Conservation (phyloP, 2,113 vertebrate species). For the Cinclus mexicanus region DNA sequence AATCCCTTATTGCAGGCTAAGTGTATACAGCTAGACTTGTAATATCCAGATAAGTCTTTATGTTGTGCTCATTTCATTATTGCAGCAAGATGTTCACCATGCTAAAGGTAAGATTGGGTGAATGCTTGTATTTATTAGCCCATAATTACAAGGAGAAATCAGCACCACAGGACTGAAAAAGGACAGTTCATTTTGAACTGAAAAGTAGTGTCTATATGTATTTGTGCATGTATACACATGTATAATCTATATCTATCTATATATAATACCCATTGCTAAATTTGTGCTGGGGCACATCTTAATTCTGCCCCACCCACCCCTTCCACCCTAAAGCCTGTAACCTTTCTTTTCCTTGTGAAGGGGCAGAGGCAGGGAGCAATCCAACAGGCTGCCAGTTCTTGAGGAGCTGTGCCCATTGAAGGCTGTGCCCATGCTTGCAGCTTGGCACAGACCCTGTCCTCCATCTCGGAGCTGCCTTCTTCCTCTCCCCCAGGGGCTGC, state of each 20-base stretch:
- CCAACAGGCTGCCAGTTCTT: not conserved
- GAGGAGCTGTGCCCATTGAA: not conserved
- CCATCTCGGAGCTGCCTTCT: fast-evolving
- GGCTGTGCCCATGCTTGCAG: not conserved
- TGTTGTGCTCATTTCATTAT: conserved; percentile 32
- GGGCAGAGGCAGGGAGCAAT: not conserved
- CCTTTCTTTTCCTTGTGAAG: not conserved
- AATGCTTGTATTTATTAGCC: not conserved
- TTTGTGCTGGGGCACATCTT: not conserved
- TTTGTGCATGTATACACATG: not conserved
- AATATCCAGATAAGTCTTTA: conserved; percentile 55
- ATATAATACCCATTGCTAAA: not conserved
- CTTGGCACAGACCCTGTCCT: not conserved
- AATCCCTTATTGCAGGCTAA: conserved; percentile 73
- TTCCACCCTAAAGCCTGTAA: not conserved
- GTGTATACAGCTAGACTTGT: conserved; percentile 57
- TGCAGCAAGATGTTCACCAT: not conserved
- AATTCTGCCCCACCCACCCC: not conserved
- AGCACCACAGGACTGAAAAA: not conserved
- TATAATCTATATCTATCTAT: not conserved
- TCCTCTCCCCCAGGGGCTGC: not conserved
- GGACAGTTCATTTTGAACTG: not conserved
- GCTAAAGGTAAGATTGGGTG: not conserved
- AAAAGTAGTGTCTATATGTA: not conserved
- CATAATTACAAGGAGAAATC: not conserved